Evolutionary conservation across 2,888 invertebrate genomes (phyloP).

Genomic region (Apantesis nais): DNA sequence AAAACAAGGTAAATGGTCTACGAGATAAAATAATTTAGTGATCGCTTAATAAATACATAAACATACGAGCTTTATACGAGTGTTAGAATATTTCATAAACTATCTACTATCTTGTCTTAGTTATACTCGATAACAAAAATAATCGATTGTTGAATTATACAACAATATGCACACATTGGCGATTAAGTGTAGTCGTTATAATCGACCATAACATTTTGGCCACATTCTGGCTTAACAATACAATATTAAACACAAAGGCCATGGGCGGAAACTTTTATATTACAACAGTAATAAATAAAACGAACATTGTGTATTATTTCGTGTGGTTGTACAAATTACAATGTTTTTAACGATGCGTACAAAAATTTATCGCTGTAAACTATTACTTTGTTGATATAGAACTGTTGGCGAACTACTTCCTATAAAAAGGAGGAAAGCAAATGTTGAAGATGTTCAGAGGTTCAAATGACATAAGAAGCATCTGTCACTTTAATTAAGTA

Average conservation of each 20-base stretch:
- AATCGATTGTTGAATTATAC: neutral
- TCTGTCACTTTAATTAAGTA: neutral
- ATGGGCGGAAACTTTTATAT: slow-evolving; percentile 45
- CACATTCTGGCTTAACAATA: slow-evolving; percentile 19
- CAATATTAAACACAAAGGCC: slow-evolving; percentile 48
- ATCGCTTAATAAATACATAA: too few species aligned
- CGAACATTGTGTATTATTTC: slow-evolving; percentile 57
- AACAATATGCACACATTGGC: neutral
- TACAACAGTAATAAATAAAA: slow-evolving; percentile 58
- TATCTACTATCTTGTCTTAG: too few species aligned
- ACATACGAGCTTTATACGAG: too few species aligned
- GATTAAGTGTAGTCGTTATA: neutral
- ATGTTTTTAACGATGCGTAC: slow-evolving; percentile 63
- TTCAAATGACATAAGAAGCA: neutral
- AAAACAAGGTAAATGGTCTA: too few species aligned
- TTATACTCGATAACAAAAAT: neutral
- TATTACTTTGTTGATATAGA: slow-evolving; percentile 27
- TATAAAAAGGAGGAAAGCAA: slow-evolving; percentile 10
- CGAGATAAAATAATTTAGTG: too few species aligned
- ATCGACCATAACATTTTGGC: neutral
- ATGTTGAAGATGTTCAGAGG: neutral
- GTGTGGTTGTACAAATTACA: slow-evolving; percentile 59
- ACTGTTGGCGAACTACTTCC: slow-evolving; percentile 34
- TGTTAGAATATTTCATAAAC: too few species aligned
- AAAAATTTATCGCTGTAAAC: slow-evolving; percentile 53